Base-by-base conservation (phyloP, 1,140 invertebrate genomes). In the Frieseomelitta varia region DNA sequence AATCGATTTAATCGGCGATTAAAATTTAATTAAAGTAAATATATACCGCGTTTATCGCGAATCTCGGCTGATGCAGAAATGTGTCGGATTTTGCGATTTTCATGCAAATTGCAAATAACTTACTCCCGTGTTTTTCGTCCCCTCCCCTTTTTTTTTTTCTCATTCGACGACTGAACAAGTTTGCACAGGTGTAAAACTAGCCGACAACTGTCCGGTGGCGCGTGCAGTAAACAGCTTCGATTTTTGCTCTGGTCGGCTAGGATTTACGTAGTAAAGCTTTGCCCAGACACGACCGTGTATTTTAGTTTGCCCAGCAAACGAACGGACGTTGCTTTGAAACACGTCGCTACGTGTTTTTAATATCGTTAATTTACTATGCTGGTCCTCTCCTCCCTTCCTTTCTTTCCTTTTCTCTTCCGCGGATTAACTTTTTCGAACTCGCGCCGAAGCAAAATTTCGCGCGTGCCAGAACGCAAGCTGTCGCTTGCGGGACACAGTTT, bases 241-340 rank as follows among this genome's bases (percentile, higher is more conserved):
- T 79, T 79, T 69, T 79, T 79, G 63, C 77, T 55, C 56, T 10
- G 34, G 24, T 3, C 24, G 11, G 58, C 4, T 21, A 55, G 51
- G 39, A 79, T 69, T 69, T 79, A 69, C 77, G 69, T 79, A 69
- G 77, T 39, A 69, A 79, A 79, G 65, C 77, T 69, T n/a, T 56
- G 51, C 39, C 11, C 65, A 39, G 30, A 0, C 17, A n/a, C 47
- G 51, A 19, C 17, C 10, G 47, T 69, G 12, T 17, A 55, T 69
- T 24, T 34, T 30, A 24, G 17, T 30, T 74, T 34, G 11, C 21
- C 10, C 21, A 4, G 27, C 15, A 53, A 56, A 30, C 24, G 51
- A 39, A 19, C 4, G n/a, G 30, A 39, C 24, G 10, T 11, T 19
- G 51, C 65, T 53, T 55, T 69, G 51, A 65, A 30, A 47, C 39